phyloP scores from a whole-genome alignment of 2,888 invertebrate species.

The Labia minor region DNA sequence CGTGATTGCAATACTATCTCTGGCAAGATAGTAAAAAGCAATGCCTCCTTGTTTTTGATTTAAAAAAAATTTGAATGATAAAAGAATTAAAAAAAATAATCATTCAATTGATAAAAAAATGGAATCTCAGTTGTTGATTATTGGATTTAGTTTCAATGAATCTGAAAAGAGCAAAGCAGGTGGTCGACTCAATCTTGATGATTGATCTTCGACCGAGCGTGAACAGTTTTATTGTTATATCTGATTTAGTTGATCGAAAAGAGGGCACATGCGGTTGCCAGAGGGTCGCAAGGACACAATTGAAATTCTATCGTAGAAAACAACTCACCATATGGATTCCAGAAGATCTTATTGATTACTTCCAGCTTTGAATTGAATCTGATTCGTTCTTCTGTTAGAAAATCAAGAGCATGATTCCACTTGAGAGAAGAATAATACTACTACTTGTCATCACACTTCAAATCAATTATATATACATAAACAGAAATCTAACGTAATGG shows the following conservation, averaged over 20 bases:
- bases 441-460: no score
- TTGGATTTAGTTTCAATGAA: neutral
- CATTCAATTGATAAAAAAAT: no score
- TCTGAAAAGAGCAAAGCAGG: neutral
- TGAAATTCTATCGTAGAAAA: neutral
- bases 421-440: no score
- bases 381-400: neutral
- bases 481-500: no score
- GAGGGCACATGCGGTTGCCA: neutral
- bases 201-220: neutral
- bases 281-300: neutral
- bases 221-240: neutral
- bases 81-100: no score
- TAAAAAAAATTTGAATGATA: no score
- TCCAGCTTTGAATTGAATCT: neutral
- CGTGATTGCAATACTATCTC: no score
- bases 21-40: no score
- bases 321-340: neutral
- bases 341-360: neutral
- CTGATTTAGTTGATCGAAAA: conserved; percentile 2
- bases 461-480: no score
- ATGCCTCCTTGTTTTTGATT: no score
- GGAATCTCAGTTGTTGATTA: neutral
- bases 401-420: no score
- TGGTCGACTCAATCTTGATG: conserved; percentile 2